These are phyloP conservation scores for Salvator merianae DNA, from an alignment of 2,113 vertebrate genomes.

Conservation along the genomic window DNA sequence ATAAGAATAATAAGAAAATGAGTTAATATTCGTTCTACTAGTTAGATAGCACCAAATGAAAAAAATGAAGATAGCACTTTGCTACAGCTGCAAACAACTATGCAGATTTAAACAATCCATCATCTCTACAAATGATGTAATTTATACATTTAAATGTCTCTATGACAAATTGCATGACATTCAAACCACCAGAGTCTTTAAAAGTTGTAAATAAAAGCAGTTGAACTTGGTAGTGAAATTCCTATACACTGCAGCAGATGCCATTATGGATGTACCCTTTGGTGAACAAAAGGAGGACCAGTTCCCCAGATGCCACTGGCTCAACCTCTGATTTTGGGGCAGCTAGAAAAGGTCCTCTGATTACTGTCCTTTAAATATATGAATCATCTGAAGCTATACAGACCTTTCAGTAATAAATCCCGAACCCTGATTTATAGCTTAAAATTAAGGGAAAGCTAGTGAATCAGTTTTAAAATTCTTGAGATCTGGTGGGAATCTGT, in stretches of 20 bases:
- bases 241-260: not conserved
- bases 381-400: not conserved
- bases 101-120: not conserved
- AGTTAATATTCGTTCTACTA: too few relatives aligned
- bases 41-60: too few relatives aligned
- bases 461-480: not conserved
- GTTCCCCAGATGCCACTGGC: not conserved
- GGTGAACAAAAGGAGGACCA: not conserved
- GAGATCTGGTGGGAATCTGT: not conserved
- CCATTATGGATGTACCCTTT: not conserved
- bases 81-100: not conserved
- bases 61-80: too few relatives aligned
- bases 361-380: not conserved
- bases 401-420: not conserved
- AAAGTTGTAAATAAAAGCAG: not conserved
- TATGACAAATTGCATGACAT: not conserved
- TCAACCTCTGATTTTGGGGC: not conserved
- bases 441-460: not conserved
- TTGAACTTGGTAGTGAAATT: not conserved
- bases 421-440: too few relatives aligned
- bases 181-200: not conserved
- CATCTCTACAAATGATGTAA: not conserved
- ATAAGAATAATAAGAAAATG: too few relatives aligned
- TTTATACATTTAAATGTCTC: not conserved
- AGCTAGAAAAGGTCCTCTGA: not conserved